Evolutionary conservation across 2,797 vertebrate species (phyloP).

Genomic region (Neopelma chrysocephalum): DNA sequence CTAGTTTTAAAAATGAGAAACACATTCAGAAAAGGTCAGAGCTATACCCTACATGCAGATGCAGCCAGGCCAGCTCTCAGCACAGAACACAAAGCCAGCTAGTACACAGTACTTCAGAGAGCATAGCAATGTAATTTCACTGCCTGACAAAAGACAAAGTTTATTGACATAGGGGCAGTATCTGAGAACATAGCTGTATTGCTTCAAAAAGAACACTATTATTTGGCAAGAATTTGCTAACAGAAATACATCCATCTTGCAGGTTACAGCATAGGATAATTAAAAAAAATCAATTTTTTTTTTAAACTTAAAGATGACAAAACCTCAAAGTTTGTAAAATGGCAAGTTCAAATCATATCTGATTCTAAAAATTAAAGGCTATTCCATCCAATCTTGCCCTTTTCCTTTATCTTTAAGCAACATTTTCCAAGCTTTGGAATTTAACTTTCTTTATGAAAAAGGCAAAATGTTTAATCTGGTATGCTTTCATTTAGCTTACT

Average conservation of each 20-base stretch:
- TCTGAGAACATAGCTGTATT: neutral
- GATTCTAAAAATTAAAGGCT: neutral
- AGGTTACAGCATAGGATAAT: neutral
- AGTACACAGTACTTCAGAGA: neutral
- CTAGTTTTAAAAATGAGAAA: neutral
- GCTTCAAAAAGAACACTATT: neutral
- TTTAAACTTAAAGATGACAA: neutral
- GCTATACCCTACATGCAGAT: neutral
- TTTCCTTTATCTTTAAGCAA: neutral
- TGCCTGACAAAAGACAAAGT: neutral
- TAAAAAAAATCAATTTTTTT: neutral
- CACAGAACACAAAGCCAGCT: neutral
- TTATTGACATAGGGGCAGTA: neutral
- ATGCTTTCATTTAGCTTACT: neutral
- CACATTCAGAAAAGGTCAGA: neutral
- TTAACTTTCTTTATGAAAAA: slow-evolving; percentile 15
- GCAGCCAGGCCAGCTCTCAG: neutral
- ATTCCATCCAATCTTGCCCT: neutral
- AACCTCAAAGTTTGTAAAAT: neutral
- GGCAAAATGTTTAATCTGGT: neutral
- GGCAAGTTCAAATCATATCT: neutral
- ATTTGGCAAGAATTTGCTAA: neutral
- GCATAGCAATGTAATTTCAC: neutral
- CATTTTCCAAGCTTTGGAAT: neutral
- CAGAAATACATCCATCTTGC: neutral